These are phyloP conservation scores for Hipposideros larvatus DNA, from an alignment of 2,797 vertebrate genomes.

Conservation along the genomic window DNA sequence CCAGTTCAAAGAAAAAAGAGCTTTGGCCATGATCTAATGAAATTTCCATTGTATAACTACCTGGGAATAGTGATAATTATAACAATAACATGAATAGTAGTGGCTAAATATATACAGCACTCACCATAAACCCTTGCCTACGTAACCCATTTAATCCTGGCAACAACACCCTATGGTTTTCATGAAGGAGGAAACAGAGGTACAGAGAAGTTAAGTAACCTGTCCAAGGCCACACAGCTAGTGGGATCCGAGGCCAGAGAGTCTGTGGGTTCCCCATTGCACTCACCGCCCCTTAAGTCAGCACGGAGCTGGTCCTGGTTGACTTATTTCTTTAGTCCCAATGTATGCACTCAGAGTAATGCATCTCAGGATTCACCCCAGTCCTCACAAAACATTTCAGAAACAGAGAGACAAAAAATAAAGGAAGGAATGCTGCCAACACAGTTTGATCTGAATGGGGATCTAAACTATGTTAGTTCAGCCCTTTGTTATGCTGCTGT, in stretches of 20 bases:
- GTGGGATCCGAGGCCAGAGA: fast-evolving
- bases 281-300: fast-evolving
- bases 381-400: background rate
- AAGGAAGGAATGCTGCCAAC: fast-evolving
- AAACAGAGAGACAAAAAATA: background rate
- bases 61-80: background rate
- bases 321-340: background rate
- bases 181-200: background rate
- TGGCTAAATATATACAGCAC: fast-evolving
- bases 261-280: fast-evolving
- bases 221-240: background rate
- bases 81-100: fast-evolving
- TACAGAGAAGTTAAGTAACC: background rate
- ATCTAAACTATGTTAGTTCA: too few species aligned
- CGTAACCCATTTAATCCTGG: too few species aligned
- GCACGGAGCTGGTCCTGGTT: background rate
- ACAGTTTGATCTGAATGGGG: fast-evolving
- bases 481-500: fast-evolving
- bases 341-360: background rate
- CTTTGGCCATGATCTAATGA: background rate
- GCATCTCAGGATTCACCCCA: fast-evolving
- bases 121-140: too few species aligned
- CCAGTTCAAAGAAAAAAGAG: background rate
- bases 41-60: fast-evolving
- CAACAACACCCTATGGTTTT: fast-evolving